These are phyloP conservation scores for Xiphophorus maculatus DNA, from an alignment of 2,113 vertebrate genomes.

Conservation along the genomic window DNA sequence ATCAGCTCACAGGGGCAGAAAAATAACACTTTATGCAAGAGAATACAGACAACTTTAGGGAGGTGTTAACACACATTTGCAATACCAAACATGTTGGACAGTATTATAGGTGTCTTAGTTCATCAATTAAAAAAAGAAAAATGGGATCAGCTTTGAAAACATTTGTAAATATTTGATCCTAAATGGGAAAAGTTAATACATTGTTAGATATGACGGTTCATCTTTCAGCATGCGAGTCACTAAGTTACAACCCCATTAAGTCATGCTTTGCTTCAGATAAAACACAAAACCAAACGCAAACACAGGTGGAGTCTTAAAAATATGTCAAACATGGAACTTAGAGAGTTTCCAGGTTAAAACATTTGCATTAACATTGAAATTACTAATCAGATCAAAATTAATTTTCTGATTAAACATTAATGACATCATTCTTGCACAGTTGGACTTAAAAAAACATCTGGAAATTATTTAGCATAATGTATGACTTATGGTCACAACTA, in stretches of 20 bases:
- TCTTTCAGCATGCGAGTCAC: not conserved
- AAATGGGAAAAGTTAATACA: not conserved
- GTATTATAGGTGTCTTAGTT: not conserved
- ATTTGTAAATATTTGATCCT: not conserved
- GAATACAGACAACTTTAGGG: not conserved
- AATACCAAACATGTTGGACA: not conserved
- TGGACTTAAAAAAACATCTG: too few relatives aligned
- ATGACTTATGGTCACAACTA: too few relatives aligned
- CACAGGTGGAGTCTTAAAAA: not conserved
- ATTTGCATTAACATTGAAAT: too few relatives aligned
- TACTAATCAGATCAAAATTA: too few relatives aligned
- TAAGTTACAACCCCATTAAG: not conserved
- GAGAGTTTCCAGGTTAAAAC: too few relatives aligned
- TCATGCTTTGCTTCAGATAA: not conserved
- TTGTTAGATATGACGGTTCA: not conserved
- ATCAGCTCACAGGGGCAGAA: conserved; percentile 17
- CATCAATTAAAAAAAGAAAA: not conserved
- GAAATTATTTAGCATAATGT: too few relatives aligned
- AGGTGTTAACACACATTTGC: not conserved
- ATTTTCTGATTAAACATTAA: too few relatives aligned
- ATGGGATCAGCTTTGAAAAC: not conserved
- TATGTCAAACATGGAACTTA: too few relatives aligned
- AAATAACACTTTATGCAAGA: not conserved
- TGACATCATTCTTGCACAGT: too few relatives aligned
- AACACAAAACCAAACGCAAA: not conserved